These are phyloP conservation scores for Epinephelus cyanopodus DNA, from an alignment of 2,113 vertebrate species.

Conservation along the genomic window DNA sequence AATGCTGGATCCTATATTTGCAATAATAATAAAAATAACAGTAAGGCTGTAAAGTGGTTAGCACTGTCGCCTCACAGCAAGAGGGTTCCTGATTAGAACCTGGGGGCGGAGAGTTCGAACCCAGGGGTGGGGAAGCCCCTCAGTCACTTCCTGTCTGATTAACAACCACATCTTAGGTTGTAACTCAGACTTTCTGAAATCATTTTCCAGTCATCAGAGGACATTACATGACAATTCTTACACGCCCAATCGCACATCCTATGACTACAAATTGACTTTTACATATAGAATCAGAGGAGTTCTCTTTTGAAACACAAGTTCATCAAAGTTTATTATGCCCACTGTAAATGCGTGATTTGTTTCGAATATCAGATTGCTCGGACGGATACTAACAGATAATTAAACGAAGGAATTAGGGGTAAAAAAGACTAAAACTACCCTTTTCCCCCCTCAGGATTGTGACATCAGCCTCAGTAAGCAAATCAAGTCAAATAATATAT, in stretches of 20 bases:
- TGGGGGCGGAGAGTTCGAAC: too few species aligned
- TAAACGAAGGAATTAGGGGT: background rate
- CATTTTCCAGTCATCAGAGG: background rate
- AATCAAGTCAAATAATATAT: slow-evolving; percentile 2
- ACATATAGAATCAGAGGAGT: too few species aligned
- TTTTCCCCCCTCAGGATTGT: background rate
- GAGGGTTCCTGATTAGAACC: too few species aligned
- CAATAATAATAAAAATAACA: background rate
- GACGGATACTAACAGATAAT: background rate
- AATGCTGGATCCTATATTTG: background rate
- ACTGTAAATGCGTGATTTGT: background rate
- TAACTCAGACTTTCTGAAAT: background rate
- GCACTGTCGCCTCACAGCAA: too few species aligned
- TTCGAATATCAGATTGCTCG: too few species aligned
- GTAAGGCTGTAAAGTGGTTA: too few species aligned
- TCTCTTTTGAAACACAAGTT: background rate
- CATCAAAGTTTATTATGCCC: background rate
- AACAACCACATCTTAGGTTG: background rate
- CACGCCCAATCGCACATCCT: background rate
- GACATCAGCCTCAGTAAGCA: background rate
- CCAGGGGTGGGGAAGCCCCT: too few species aligned
- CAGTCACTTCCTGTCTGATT: too few species aligned
- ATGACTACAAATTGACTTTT: background rate
- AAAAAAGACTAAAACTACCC: background rate
- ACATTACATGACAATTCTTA: background rate